Percentiles rank a stretch among this genome's conserved stretches.
Evolutionary conservation across 53 echinoderm and acorn worm species (phyloP).

Genomic region (Holothuria leucospilota): DNA sequence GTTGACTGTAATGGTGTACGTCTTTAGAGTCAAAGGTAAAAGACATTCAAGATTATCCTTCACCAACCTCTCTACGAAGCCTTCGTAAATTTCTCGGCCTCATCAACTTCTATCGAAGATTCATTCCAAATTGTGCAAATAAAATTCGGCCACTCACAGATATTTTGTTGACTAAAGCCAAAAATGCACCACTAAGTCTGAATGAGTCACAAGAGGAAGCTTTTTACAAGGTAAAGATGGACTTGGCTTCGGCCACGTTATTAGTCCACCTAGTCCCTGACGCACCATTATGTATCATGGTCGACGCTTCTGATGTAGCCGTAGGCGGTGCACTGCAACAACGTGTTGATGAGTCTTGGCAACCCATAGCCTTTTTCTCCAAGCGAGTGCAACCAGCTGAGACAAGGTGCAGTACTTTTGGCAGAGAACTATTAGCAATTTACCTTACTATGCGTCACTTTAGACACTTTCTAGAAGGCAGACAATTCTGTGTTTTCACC

Average conservation of each 20-base stretch:
- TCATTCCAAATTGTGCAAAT: too few species aligned
- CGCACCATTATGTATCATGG: slow-evolving; percentile 26
- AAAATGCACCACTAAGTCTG: too few species aligned
- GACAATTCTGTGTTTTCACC: slow-evolving; percentile 52
- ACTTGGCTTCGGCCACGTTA: too few species aligned
- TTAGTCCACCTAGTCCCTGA: too few species aligned
- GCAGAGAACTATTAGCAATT: slow-evolving; percentile 62
- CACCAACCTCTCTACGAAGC: slow-evolving; percentile 10
- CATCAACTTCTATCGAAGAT: slow-evolving; percentile 61
- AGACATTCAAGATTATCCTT: slow-evolving; percentile 13
- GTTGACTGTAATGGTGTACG: slow-evolving; percentile 33
- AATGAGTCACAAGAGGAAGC: slow-evolving; percentile 21
- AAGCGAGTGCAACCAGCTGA: slow-evolving; percentile 50
- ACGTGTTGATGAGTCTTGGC: slow-evolving; percentile 35
- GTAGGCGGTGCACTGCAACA: slow-evolving; percentile 63
- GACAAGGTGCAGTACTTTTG: too few species aligned
- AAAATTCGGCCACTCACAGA: slow-evolving; percentile 48
- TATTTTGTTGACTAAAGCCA: too few species aligned
- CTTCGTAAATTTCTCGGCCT: slow-evolving; percentile 55
- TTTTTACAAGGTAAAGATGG: too few species aligned
- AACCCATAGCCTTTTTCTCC: slow-evolving; percentile 64
- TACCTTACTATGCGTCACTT: slow-evolving; percentile 65
- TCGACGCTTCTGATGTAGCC: slow-evolving; percentile 54
- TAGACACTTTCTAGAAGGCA: too few species aligned
- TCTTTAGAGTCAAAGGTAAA: slow-evolving; percentile 43